Base-by-base conservation (phyloP, 2,888 invertebrate species). In the Calameuta idolon region DNA sequence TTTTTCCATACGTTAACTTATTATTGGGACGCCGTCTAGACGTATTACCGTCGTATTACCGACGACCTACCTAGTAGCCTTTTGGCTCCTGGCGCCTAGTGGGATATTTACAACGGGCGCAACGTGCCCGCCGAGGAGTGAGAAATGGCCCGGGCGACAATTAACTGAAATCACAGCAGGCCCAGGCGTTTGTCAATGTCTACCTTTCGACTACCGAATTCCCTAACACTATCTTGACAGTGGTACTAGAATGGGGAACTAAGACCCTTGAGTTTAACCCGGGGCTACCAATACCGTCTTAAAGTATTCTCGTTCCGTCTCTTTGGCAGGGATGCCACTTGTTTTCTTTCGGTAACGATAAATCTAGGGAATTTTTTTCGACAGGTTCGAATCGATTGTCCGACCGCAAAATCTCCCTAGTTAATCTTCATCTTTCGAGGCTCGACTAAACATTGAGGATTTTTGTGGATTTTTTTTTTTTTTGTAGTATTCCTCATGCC, bases 131-230 rank as follows among this genome's bases (percentile, higher is more conserved):
- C 71, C 77, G 83, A 79, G 83, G 85, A 87, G 89, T 90, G 90
- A 90, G 89, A 90, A 90, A 90, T 90, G 89, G 89, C 86, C 81
- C 81, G 73, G 84, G 81, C 88, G 87, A 90, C 90, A 90, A 90
- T 90, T 90, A 90, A 90, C 89, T 86, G 90, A 90, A 90, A 89
- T 90, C 89, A 89, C 89, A 85, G 85, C 85, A 84, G 86, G 83
- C 87, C 84, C 82, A 87, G 83, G 83, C 89, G 87, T 89, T 90
- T 90, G 86, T 90, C 90, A 89, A 87, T 89, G 89, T 88, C 90
- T 85, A 79, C 77, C 78, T 34, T 81, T 77, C 76, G 79, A 77
- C 79, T 80, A 78, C 40, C 76, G 73, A 40, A 74, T 69, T 74
- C 55, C n/a, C 71, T 33, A 71, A 55, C 55, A 9, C 55, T 55